Evolutionary conservation across 2,113 vertebrate species (phyloP), one percentile per base, ranked within the genome.

Genomic region (Zingel zingel): DNA sequence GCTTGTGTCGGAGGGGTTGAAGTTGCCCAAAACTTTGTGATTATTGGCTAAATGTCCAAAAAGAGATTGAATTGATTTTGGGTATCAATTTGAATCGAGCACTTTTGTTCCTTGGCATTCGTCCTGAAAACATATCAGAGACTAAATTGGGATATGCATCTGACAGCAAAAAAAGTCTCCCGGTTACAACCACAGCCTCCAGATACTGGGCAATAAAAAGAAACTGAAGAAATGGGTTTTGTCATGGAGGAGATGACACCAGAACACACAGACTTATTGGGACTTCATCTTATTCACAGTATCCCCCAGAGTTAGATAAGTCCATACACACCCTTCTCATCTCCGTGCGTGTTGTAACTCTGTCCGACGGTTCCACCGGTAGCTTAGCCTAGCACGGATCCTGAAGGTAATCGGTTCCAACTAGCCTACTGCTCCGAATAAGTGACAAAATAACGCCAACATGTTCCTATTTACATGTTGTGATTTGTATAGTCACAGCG

Each of bases 21-120:
- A 61, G 19, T 23, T 21, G 56, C 36, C 51, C 36, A 30, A 18
- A 36, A 36, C 27, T 6, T 21, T 2, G 2, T 48, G 39, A 67
- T 77, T 61, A 68, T 27, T 59, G 75, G 75, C 64, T 23, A 48
- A 59, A 59, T 77, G 19, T 57, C 27, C 54, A 39, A 62, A 68
- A 43, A 36, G 4, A 78, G 56, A 61, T 11, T 64, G 21, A 70
- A 70, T 45, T 63, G 50, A 79, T 43, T 45, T 45, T 19, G 14
- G 43, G n/a, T 11, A 21, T 70, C 33, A 70, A n/a, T 63, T 48
- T 47, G 45, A 61, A 59, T 69, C 5, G 2, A 36, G 3, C 10
- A 39, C 45, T 51, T 51, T 21, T 25, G 56, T 51, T 70, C 16
- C 23, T n/a, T 27, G 33, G 13, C 48, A 16, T 14, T 54, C 12